phyloP scores from a whole-genome alignment of 2,888 invertebrate genomes.

The Uloborus plumipes region DNA sequence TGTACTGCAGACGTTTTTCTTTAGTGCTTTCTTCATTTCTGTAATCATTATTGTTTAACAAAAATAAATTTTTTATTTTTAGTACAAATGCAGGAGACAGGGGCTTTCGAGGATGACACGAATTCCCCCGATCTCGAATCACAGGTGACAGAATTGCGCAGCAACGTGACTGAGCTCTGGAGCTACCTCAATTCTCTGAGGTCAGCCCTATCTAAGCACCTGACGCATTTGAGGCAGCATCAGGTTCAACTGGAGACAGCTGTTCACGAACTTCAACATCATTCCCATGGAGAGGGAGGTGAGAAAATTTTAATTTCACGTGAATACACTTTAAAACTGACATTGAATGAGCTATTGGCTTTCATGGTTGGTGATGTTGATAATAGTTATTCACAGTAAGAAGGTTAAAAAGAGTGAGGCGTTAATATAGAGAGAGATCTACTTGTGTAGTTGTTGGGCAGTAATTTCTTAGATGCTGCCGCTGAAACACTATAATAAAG shows the following conservation, averaged over 20 bases:
- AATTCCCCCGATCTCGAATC: conserved; percentile 3
- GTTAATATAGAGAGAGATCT: too few relatives aligned
- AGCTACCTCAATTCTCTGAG: conserved; percentile 28
- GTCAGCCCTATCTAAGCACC: conserved; percentile 16
- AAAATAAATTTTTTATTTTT: not conserved
- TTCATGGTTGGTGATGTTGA: too few relatives aligned
- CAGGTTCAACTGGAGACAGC: conserved; percentile 39
- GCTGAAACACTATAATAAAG: too few relatives aligned
- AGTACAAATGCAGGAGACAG: conserved; percentile 48
- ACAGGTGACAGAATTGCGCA: conserved; percentile 29
- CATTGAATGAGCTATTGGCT: too few relatives aligned
- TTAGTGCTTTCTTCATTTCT: not conserved
- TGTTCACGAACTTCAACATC: conserved; percentile 25
- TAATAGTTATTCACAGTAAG: too few relatives aligned
- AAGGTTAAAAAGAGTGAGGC: too few relatives aligned
- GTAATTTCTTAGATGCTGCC: too few relatives aligned
- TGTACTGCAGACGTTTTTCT: not conserved
- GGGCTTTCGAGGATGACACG: not conserved
- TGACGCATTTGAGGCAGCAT: conserved; percentile 46
- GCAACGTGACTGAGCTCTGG: conserved; percentile 41
- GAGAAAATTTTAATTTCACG: not conserved
- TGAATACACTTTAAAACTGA: too few relatives aligned
- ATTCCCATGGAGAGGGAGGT: conserved; percentile 5
- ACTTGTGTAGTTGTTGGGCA: too few relatives aligned
- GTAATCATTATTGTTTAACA: too few relatives aligned